phyloP scores from a whole-genome alignment of 2,888 invertebrate genomes.

The Mesoligia furuncula region DNA sequence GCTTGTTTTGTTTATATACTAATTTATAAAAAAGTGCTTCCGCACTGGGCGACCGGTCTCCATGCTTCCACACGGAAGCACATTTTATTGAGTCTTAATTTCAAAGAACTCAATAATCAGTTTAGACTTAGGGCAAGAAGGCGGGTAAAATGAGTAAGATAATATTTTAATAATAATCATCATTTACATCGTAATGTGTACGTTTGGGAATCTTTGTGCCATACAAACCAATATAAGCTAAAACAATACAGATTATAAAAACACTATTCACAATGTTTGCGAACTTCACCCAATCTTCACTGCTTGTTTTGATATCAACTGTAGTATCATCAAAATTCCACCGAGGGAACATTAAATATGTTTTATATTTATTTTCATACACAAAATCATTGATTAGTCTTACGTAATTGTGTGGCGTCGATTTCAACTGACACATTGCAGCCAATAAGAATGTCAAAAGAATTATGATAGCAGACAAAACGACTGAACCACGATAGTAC shows the following conservation, averaged over 20 bases:
- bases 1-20: neutral
- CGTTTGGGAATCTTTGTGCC: conserved; percentile 66
- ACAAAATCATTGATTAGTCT: conserved; percentile 64
- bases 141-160: neutral
- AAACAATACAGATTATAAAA: conserved; percentile 52
- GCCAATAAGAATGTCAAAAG: conserved; percentile 66
- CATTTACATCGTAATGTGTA: neutral
- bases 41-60: neutral
- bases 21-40: neutral
- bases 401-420: conserved; percentile 62
- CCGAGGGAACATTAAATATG: conserved; percentile 65
- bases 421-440: conserved; percentile 57
- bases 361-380: conserved; percentile 55
- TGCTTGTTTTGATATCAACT: conserved; percentile 22
- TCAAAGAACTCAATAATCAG: neutral
- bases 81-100: neutral
- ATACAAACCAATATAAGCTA: conserved; percentile 68
- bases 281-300: conserved; percentile 68
- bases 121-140: neutral
- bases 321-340: conserved; percentile 59
- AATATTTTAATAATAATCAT: conserved; percentile 3
- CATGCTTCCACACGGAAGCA: neutral
- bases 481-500: conserved; percentile 71
- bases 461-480: conserved; percentile 64
- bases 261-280: conserved; percentile 69